Evolutionary conservation across 2,888 invertebrate genomes (phyloP), one percentile per base, ranked within the genome.

Genomic region (Ectemnius cavifrons): DNA sequence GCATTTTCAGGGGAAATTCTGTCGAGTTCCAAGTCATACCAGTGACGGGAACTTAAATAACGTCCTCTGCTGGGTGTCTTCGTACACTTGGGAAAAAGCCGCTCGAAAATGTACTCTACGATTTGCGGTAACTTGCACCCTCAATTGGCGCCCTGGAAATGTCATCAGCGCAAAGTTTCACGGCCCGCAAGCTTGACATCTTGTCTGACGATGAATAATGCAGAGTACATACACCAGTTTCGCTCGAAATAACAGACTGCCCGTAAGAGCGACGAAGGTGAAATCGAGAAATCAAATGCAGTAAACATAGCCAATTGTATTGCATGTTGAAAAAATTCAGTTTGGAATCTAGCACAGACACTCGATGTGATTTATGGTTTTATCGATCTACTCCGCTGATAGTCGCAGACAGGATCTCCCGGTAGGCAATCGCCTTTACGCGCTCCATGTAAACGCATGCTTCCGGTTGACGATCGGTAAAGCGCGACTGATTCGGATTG

Each of bases 401-500:
- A 73, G 78, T 57, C 59, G 16, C 60, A 63, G 70, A 56, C 67
- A 58, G 47, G 71, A 28, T 46, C 60, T 80, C 49, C 60, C 46
- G 59, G 70, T 57, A 28, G 60, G 62, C 76, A 65, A 67, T 69
- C 72, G 74, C 71, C 81, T 81, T 73, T 71, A 67, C 71, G 71
- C 68, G 61, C 63, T 71, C 71, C 71, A 69, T 72, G 70, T 75
- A 77, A 78, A 85, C 81, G 84, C 80, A 79, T 64, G 81, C 80
- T 84, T 85, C 85, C 85, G 85, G 83, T 79, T 81, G 78, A 77
- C 79, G 77, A 78, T 80, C 80, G 79, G 82, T 82, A 81, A 85
- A 82, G 80, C 81, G 81, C 73, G 79, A 81, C 79, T 81, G 84
- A 83, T 79, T 79, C 77, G 80, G 80, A 84, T 85, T 83, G 82